Evolutionary conservation across 2,797 vertebrate species (phyloP).

Genomic region (Platyrinchus mystaceus): DNA sequence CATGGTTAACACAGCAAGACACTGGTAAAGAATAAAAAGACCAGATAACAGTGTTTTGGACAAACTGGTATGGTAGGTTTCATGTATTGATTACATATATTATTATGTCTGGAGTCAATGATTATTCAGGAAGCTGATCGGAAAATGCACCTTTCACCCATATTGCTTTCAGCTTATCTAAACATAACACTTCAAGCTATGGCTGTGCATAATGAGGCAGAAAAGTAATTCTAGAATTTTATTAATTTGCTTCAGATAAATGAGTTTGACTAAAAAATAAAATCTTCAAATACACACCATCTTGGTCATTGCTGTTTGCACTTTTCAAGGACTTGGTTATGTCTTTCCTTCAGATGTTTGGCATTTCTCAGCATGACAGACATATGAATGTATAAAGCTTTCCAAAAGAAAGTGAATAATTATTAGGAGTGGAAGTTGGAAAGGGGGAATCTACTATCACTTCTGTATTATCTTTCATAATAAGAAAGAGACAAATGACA

Average conservation of each 20-base stretch:
- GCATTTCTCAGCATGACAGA: not conserved
- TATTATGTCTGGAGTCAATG: constrained; percentile 28
- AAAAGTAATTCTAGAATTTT: constrained; percentile 24
- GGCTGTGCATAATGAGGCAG: not conserved
- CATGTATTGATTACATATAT: constrained; percentile 47
- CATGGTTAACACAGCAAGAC: constrained; percentile 16
- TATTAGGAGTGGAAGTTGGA: not conserved
- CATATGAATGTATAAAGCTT: not conserved
- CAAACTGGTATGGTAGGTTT: constrained; percentile 35
- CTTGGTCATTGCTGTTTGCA: not conserved
- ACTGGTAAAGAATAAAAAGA: constrained; percentile 45
- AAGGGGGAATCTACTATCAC: not conserved
- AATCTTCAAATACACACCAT: not conserved
- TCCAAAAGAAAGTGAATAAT: not conserved
- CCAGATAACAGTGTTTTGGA: not conserved
- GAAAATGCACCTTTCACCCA: constrained; percentile 55
- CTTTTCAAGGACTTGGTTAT: not conserved
- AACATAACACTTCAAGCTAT: constrained; percentile 18
- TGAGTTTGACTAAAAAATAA: constrained; percentile 16
- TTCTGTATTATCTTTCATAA: not conserved
- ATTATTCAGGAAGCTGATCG: constrained; percentile 61
- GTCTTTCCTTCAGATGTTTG: not conserved
- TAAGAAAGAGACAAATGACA: not conserved
- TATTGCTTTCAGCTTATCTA: constrained; percentile 61
- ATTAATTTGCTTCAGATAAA: constrained; percentile 43